These are phyloP conservation scores for Halcyon smyrnensis DNA, from an alignment of 2,797 vertebrate species.

Conservation along the genomic window DNA sequence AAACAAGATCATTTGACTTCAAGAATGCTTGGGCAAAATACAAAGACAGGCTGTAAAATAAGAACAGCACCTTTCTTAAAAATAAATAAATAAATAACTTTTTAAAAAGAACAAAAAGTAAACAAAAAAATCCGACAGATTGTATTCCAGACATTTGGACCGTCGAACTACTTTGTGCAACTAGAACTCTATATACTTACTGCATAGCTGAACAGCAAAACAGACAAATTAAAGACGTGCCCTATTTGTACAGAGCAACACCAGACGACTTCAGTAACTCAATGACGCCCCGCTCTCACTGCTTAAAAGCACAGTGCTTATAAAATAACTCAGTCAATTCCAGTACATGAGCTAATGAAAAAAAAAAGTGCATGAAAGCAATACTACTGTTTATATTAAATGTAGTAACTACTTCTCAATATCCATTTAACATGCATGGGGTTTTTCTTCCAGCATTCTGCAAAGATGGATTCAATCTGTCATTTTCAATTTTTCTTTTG, in stretches of 20 bases:
- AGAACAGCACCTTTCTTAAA: not conserved
- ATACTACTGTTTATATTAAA: constrained; percentile 11
- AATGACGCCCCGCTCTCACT: not conserved
- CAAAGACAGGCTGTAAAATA: not conserved
- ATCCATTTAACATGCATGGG: not conserved
- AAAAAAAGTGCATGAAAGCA: not conserved
- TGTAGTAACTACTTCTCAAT: not conserved
- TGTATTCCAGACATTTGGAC: not conserved
- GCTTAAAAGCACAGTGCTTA: not conserved
- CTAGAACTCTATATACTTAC: not conserved
- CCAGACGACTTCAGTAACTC: not conserved
- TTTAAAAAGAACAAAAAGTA: too few relatives aligned
- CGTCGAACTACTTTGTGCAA: not conserved
- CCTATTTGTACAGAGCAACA: not conserved
- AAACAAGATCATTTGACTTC: not conserved
- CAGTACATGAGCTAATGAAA: not conserved
- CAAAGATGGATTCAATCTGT: not conserved
- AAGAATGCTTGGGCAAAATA: not conserved
- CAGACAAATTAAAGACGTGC: constrained; percentile 4
- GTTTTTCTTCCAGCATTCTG: not conserved
- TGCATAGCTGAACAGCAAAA: not conserved
- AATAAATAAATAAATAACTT: not conserved
- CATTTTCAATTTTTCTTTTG: not conserved
- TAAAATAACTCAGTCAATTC: not conserved
- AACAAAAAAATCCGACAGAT: not conserved